These are phyloP conservation scores for Sakesphorus luctuosus DNA, from an alignment of 2,113 vertebrate species.

Conservation along the genomic window DNA sequence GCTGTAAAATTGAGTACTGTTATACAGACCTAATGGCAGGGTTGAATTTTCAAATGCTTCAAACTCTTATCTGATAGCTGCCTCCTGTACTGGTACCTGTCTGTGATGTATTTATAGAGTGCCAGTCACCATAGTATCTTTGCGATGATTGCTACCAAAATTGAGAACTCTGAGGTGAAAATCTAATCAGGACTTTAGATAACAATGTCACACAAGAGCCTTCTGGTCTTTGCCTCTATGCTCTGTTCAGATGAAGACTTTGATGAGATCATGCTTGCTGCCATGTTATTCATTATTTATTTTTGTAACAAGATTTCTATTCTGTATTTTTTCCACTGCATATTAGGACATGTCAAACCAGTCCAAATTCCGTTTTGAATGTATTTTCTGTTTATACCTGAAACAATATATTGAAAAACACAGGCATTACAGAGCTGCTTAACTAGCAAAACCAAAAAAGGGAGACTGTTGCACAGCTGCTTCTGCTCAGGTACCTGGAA, in stretches of 20 bases:
- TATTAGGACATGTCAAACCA: constrained; percentile 23
- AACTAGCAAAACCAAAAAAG: not conserved
- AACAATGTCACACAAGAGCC: constrained; percentile 57
- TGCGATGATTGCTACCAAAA: constrained; percentile 63
- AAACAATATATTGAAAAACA: not conserved
- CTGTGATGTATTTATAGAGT: constrained; percentile 59
- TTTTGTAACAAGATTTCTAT: constrained; percentile 39
- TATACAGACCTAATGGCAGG: constrained; percentile 45
- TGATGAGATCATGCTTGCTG: constrained; percentile 54
- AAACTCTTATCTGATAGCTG: constrained; percentile 22
- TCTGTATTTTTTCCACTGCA: not conserved
- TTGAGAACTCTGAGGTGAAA: constrained; percentile 70
- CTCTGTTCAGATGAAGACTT: constrained; percentile 36
- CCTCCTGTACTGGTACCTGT: constrained; percentile 36
- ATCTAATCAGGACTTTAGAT: constrained; percentile 67
- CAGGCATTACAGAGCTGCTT: not conserved
- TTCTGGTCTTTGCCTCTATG: constrained; percentile 44
- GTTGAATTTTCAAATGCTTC: constrained; percentile 57
- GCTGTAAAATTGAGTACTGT: constrained; percentile 15
- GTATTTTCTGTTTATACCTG: not conserved
- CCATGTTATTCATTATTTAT: constrained; percentile 31
- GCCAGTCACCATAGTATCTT: constrained; percentile 58
- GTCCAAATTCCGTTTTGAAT: constrained; percentile 8
- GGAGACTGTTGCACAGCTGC: not conserved
- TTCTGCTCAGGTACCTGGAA: not conserved